Evolutionary conservation across 2,888 invertebrate genomes (phyloP), one percentile per base, ranked within the genome.

Genomic region (Nemurella pictetii): DNA sequence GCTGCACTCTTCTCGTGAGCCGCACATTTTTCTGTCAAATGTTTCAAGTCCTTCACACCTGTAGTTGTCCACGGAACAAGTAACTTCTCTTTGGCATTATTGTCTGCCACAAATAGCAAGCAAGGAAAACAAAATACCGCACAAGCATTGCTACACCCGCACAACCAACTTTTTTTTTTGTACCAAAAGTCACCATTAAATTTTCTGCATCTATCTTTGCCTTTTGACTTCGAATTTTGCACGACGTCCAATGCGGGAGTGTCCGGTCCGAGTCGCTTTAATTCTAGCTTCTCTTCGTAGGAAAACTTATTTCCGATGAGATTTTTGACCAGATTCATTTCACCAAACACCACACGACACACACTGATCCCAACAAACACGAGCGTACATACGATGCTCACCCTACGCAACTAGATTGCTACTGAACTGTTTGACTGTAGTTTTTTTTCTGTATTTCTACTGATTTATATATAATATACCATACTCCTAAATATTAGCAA

Each of bases 111-210:
- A 86, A 86, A 87, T 74, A 88, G 80, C 83, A 87, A 73, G 85
- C 88, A 88, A 15, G 87, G 87, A 86, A 88, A 88, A 86, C 88
- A 88, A 86, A 85, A 85, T 0, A 77, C 26, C 3, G 85, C 72
- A 29, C 81, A 29, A 74, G 29, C 81, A 1, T 29, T 15, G 20
- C 72, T 72, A 75, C 84, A 84, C 3, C 82, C 82, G 73, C 84
- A 74, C 26, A 83, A 83, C 85, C 85, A 85, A 9, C 55, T 26
- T 27, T 81, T 20, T n/a, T 32, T 84, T 74, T 32, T 9, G 0
- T 55, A 26, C 20, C 73, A 84, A 25, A 80, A 80, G 12, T n/a
- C 5, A 26, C 7, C 9, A 15, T 72, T 72, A 72, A 84, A 84
- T 36, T 80, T 80, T 27, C 84, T 27, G 2, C 26, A 4, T 2